Base-by-base conservation (phyloP, 2,888 invertebrate genomes). In the Caenorhabditis panamensis region DNA sequence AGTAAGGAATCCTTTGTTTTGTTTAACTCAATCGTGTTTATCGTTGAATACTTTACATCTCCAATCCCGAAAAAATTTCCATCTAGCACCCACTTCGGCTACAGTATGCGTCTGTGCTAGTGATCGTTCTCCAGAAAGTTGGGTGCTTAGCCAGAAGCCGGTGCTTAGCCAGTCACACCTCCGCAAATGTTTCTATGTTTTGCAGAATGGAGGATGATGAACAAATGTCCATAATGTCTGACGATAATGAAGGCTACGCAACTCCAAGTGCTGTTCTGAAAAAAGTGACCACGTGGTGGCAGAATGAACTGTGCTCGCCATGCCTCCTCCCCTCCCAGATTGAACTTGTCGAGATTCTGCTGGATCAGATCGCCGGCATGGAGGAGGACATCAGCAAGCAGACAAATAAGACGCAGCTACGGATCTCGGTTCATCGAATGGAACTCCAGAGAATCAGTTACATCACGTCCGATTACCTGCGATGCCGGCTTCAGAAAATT, bases 401-500 rank as follows among this genome's bases (percentile, higher is more conserved):
- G 47, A 68, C 51, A 41, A 78, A 82, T 41, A 81, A 83, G 62
- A 71, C 75, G 53, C 69, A 78, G 36, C 51, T 86, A 47, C 68
- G 75, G 18, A 83, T 82, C 24, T 83, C 86, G 2, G 49, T 83
- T 31, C 87, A 87, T 62, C 83, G 84, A 31, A 79, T 86, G 81
- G 88, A 88, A 61, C 64, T 89, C 28, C 83, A 84, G n/a, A 68
- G 88, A 5, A 81, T 87, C 51, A 72, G 79, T 28, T 88, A 84
- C 59, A 53, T 88, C 24, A 84, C 87, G 9, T 88, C 88, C 41
- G 85, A 86, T 36, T 88, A 88, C 66, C 26, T 88, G 6, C 59
- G 84, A 64, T 71, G 72, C n/a, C 77, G 85, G 0, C 68, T 88
- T 8, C 56, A 53, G 24, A 88, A 88, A 59, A 89, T 88, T 31